Base-by-base conservation (phyloP, 2,797 vertebrate species). In the Alectoris magna region DNA sequence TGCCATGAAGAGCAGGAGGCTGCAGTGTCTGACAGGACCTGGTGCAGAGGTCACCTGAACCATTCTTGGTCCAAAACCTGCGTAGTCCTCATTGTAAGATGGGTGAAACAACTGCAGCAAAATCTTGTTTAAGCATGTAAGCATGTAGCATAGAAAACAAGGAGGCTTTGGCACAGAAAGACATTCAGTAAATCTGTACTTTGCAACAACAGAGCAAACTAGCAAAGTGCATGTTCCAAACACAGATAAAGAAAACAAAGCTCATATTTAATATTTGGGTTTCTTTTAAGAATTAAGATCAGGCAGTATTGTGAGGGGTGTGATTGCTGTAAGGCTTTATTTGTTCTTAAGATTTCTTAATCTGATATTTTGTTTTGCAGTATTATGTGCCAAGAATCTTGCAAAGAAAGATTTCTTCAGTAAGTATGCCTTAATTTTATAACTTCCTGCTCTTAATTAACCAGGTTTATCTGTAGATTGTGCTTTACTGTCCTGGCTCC, bases 351-450 rank as follows among this genome's bases (percentile, higher is more conserved):
- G 64, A 74, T 74, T 79, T 74, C 67, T 79, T 74, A 91, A 16
- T 92, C 91, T 96, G 15, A 64, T 79, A 8, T 93, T 92, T 97
- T 97, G 59, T 97, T 96, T 97, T 98, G 91, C 98, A 99, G 99
- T 99, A 82, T 98, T 99, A 98, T 99, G 99, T 99, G 99, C 99
- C 98, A 99, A 99, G 98, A 99, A 99, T 96, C 98, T 99, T 55
- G 99, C 99, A 97, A 99, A 99, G 98, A 99, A 99, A 98, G 99
- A 99, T 98, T 99, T 99, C 98, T 99, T 99, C 98, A 98, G 99
- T 99, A 98, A 99, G 99, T 99, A 98, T 87, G 19, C 34, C 74
- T 74, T 46, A 34, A 46, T 41, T 75, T 64, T 86, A 7, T 80
- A 81, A 55, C 68, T 92, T 92, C 79, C 48, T 87, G 53, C 51